Evolutionary conservation across 2,888 invertebrate genomes (phyloP), one percentile per base, ranked within the genome.

Genomic region (Tridacna crocea): DNA sequence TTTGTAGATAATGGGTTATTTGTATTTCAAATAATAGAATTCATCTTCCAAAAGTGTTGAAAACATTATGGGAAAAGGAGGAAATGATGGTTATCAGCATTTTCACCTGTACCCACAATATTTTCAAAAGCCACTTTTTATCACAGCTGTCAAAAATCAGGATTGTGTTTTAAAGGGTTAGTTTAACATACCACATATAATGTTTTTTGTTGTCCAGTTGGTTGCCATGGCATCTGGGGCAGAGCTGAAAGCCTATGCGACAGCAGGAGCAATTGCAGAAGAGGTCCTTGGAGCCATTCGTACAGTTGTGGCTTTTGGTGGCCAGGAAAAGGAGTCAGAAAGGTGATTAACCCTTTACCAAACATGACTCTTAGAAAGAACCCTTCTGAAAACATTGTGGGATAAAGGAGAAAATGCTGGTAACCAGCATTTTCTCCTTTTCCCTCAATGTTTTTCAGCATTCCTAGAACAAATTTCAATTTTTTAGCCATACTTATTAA

Each of bases 221-320:
- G 88, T 92, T n/a, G 85, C 90, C 1, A 79, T 88, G 58, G 89
- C 91, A 78, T 92, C 94, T 0, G 90, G 88, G 17, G 93, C 93
- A 72, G 95, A 95, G 78, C 86, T 93, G 72, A 89, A 91, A 70
- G 94, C 95, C 11, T 97, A 98, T 89, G 97, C 97, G 0, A 96
- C 96, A 78, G 94, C 95, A 0, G 94, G 94, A 11, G 91, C 92
- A 2, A 88, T 95, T 15, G 94, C 94, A 3, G 94, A 94, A 83
- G 94, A 94, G 82, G 94, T 93, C 3, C 85, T 95, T 0, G 91
- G 92, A n/a, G 90, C 94, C 24, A 93, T 95, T n/a, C 88, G 95
- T 70, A 95, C 95, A 26, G 94, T 95, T 3, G 92, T 92, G 15
- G 93, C 94, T 8, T 95, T 95, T 90, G 93, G 94, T 13, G 94